Conservation (phyloP, 2,888 invertebrate species). For the Drosophila kuntzei region DNA sequence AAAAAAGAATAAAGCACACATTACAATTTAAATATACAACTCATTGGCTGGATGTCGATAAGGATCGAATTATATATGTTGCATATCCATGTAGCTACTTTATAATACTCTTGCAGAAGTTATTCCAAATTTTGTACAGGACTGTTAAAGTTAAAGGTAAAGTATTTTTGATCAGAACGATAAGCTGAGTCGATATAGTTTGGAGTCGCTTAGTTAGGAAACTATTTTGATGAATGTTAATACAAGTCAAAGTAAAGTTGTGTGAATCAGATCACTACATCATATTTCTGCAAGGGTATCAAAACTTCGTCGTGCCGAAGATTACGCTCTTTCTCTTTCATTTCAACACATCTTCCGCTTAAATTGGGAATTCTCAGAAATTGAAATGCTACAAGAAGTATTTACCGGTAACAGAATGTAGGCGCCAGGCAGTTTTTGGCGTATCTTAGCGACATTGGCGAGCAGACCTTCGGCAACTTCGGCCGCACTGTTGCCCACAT, state of each 20-base stretch:
- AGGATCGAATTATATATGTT: not conserved
- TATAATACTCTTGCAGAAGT: too few species aligned
- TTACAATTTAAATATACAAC: slow-evolving; percentile 7
- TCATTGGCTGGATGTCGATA: not conserved
- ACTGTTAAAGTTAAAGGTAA: too few species aligned
- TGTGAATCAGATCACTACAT: too few species aligned
- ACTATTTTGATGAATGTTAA: too few species aligned
- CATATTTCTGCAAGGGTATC: not conserved
- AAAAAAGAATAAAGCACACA: slow-evolving; percentile 78
- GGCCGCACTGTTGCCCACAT: slow-evolving; percentile 92
- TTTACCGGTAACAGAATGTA: slow-evolving; percentile 93
- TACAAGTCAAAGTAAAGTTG: too few species aligned
- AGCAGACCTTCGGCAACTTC: slow-evolving; percentile 93
- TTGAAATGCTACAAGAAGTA: not conserved
- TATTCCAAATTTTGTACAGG: too few species aligned
- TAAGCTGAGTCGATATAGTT: too few species aligned
- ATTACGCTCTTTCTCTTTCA: not conserved
- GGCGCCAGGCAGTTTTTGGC: slow-evolving; percentile 91
- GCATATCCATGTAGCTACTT: too few species aligned
- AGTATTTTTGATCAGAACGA: too few species aligned
- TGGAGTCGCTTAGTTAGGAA: too few species aligned
- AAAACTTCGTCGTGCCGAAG: not conserved
- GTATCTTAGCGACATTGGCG: slow-evolving; percentile 91
- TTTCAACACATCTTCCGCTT: too few species aligned
- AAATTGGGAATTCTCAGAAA: too few species aligned